Percentiles rank a stretch among this genome's conserved stretches.
Conservation (phyloP, 1,140 invertebrate genomes). For the Drosophila repletoides region DNA sequence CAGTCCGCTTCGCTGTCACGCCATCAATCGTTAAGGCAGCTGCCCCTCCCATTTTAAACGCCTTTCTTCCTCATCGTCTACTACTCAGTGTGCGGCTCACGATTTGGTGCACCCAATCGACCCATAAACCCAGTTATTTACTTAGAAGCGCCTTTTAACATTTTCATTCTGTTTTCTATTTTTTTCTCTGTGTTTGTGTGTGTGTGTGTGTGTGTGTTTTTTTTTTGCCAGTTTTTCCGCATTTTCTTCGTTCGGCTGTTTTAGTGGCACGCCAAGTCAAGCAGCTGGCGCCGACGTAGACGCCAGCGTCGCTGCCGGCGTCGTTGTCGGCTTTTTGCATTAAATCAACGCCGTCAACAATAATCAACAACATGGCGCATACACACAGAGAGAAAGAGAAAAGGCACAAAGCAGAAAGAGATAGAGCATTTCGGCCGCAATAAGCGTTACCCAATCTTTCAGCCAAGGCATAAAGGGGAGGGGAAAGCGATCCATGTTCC, state of each 20-base stretch:
- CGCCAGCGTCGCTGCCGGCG: constrained; percentile 6
- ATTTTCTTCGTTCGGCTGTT: constrained; percentile 45
- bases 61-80: not conserved
- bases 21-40: constrained; percentile 25
- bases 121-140: constrained; percentile 82
- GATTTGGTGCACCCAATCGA: constrained; percentile 82
- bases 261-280: constrained; percentile 54
- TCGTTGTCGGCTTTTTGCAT: constrained; percentile 61
- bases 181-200: not conserved
- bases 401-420: not conserved
- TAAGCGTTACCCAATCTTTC: constrained; percentile 12
- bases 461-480: not conserved
- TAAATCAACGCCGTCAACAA: constrained; percentile 78
- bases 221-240: constrained; percentile 24
- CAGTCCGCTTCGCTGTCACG: constrained; percentile 8
- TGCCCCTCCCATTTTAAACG: not conserved
- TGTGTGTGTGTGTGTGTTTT: constrained; percentile 5
- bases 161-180: constrained; percentile 31
- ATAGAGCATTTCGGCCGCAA: constrained; percentile 45
- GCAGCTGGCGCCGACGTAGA: constrained; percentile 23
- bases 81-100: constrained; percentile 62
- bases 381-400: not conserved
- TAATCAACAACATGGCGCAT: constrained; percentile 67
- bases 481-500: not conserved
- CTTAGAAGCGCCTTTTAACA: constrained; percentile 80